Conservation (phyloP, 2,797 vertebrate genomes). For the Mus caroli region DNA sequence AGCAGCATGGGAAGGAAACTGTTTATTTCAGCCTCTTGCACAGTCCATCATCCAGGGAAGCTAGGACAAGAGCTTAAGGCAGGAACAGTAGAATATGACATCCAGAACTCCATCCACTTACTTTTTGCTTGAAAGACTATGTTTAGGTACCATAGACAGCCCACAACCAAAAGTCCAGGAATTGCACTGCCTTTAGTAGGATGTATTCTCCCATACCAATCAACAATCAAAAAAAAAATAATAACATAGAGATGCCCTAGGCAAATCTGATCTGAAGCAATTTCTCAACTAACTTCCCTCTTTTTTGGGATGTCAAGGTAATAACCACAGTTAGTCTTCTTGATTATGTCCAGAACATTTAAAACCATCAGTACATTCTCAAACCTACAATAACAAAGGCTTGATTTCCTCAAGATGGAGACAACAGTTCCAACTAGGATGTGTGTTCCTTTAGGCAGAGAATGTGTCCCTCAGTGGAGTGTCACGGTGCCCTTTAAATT, state of each 20-base stretch:
- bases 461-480: background rate
- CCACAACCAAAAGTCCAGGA: background rate
- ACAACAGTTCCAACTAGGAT: background rate
- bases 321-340: background rate
- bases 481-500: rapidly evolving
- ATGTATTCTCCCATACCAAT: background rate
- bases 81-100: background rate
- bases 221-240: background rate
- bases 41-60: background rate
- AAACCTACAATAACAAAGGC: background rate
- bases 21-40: background rate
- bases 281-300: background rate
- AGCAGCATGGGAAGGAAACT: background rate
- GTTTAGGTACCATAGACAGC: background rate
- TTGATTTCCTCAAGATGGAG: background rate
- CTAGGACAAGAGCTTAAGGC: background rate
- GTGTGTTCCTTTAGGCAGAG: background rate
- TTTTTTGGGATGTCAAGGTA: background rate
- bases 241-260: background rate
- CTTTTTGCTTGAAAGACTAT: background rate
- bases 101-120: background rate
- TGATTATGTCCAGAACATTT: background rate
- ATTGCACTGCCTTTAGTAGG: background rate
- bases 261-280: background rate
- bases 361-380: background rate